Conservation (phyloP, 2,888 invertebrate species). For the Stramonita haemastoma region DNA sequence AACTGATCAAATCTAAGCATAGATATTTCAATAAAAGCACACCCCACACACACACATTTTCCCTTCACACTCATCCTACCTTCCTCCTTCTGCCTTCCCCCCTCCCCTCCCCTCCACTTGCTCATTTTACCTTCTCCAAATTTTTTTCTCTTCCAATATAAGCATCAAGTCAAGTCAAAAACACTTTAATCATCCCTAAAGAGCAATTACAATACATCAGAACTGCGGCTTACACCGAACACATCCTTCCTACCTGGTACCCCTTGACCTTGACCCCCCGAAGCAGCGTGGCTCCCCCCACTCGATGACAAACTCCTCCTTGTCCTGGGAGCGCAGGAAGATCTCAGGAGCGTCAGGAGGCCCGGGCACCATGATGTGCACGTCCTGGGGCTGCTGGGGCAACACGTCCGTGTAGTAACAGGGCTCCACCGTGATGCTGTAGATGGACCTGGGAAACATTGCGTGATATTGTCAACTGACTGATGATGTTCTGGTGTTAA, state of each 20-base stretch:
- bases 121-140: too few species aligned
- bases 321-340: constrained; percentile 69
- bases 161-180: too few species aligned
- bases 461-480: background rate
- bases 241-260: constrained; percentile 66
- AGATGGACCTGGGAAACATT: constrained; percentile 65
- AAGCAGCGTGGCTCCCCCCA: constrained; percentile 77
- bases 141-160: background rate
- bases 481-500: too few species aligned
- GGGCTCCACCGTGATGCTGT: constrained; percentile 74
- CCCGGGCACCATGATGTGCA: constrained; percentile 75
- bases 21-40: too few species aligned
- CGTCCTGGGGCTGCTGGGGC: constrained; percentile 65
- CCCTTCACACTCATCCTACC: too few species aligned
- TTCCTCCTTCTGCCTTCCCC: background rate
- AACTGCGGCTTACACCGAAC: background rate
- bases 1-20: too few species aligned
- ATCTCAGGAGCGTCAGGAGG: constrained; percentile 76
- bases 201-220: background rate
- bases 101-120: background rate
- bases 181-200: too few species aligned
- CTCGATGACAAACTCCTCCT: constrained; percentile 75
- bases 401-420: constrained; percentile 69
- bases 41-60: too few species aligned
- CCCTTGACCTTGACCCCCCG: constrained; percentile 74